Conservation (phyloP, 2,113 vertebrate genomes). For the Clinocottus analis region DNA sequence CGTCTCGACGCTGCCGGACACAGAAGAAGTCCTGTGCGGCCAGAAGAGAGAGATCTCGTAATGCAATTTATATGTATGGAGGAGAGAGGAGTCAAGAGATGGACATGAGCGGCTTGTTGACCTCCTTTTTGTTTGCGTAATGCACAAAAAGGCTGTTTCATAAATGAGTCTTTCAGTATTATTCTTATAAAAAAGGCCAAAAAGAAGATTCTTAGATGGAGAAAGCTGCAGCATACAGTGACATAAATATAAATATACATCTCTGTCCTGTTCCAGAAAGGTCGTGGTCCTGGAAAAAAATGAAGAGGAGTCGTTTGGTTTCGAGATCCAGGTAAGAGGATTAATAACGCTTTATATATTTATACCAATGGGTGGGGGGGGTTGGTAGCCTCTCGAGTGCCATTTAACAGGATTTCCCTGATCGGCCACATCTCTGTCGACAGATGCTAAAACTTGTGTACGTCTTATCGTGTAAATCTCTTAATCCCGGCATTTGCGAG, state of each 20-base stretch:
- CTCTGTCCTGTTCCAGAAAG: conserved; percentile 80
- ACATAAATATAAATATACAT: too few relatives aligned
- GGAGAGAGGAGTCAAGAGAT: background rate
- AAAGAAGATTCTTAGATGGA: too few relatives aligned
- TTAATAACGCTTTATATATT: background rate
- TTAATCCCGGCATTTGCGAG: conserved; percentile 30
- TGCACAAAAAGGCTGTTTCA: background rate
- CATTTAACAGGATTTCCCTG: conserved; percentile 37
- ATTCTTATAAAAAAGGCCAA: background rate
- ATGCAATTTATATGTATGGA: conserved; percentile 43
- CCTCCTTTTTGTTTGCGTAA: background rate
- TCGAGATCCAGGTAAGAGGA: conserved; percentile 94
- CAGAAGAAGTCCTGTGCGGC: conserved; percentile 55
- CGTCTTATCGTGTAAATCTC: conserved; percentile 33
- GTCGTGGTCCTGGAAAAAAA: conserved; percentile 90
- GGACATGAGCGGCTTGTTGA: conserved; percentile 10
- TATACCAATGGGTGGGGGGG: background rate
- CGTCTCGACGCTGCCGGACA: conserved; percentile 36
- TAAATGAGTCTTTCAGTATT: background rate
- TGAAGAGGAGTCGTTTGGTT: conserved; percentile 91
- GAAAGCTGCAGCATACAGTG: background rate
- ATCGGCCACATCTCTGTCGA: background rate
- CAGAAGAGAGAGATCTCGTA: conserved; percentile 12
- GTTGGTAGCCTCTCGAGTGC: background rate
- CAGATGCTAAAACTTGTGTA: conserved; percentile 3